Evolutionary conservation across 2,888 invertebrate species (phyloP), one percentile per base, ranked within the genome.

Genomic region (Schrankia costaestrigalis): DNA sequence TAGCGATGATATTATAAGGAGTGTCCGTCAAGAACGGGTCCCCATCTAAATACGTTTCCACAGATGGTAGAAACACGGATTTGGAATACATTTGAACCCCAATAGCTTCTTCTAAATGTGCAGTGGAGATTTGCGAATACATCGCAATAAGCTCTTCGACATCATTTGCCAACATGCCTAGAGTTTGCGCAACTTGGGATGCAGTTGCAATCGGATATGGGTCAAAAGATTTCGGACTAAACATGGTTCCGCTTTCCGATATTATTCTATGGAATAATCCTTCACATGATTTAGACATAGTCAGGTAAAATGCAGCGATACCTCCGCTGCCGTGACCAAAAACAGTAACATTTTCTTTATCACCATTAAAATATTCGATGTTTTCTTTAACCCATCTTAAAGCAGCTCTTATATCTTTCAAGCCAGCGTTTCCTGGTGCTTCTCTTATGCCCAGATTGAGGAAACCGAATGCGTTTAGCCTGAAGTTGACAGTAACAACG

Each of bases 321-420:
- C 86, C 88, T 0, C 89, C 89, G 3, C 80, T 79, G 0, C 88
- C 88, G 41, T 87, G 82, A 0, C 88, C 88, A 26, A 88, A 79
- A 0, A 88, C 77, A 0, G 88, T 88, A 0, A 89, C 75, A 52
- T 87, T 88, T 6, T 82, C 69, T 0, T 73, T 69, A 27, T 87
- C 78, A 0, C 89, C 89, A 0, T 69, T 68, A 13, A 89, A 88
- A 3, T 60, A 63, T 1, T 35, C 44, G 1, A 89, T 87, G 19
- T 89, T 89, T 1, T 78, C 60, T 19, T 69, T 58, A 0, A 89
- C 59, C 89, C 88, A 89, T 52, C 83, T 68, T 15, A 89, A 64
- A 2, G 87, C 87, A 0, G 81, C 74, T 44, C 85, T 68, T 0
- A 88, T 86, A 14, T 89, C 89, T 40, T 87, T 88, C 3, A 89